Evolutionary conservation across 2,888 invertebrate species (phyloP).

Genomic region (Drymonia ruficornis): DNA sequence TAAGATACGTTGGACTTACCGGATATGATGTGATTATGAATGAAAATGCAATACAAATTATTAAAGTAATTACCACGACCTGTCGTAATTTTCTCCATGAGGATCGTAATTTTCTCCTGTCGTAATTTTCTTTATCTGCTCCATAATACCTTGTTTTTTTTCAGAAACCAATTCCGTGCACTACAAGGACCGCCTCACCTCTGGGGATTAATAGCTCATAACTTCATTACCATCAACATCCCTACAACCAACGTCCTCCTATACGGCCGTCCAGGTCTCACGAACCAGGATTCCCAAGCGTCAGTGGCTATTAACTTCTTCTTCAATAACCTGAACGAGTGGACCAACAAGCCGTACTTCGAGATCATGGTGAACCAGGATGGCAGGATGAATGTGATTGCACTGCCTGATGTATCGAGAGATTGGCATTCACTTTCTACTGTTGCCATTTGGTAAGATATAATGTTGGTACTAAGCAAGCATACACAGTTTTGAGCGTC

Average conservation of each 20-base stretch:
- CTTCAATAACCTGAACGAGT: conserved; percentile 56
- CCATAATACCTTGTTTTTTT: conserved; percentile 21
- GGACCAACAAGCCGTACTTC: conserved; percentile 62
- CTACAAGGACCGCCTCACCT: conserved; percentile 57
- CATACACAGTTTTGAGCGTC: too few species aligned
- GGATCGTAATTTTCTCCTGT: too few species aligned
- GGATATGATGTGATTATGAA: background rate
- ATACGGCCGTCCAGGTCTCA: conserved; percentile 50
- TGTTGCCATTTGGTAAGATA: conserved; percentile 72
- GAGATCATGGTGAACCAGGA: conserved; percentile 62
- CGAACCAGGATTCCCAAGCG: conserved; percentile 54
- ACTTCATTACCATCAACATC: conserved; percentile 54
- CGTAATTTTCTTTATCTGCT: too few species aligned
- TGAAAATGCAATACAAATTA: background rate
- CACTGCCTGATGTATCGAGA: conserved; percentile 62
- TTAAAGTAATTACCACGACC: too few species aligned
- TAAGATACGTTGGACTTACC: background rate
- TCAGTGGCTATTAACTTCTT: conserved; percentile 60
- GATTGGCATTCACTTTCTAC: conserved; percentile 70
- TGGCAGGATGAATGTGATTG: conserved; percentile 59
- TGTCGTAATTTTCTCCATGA: too few species aligned
- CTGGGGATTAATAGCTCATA: conserved; percentile 73
- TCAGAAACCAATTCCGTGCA: conserved; percentile 55
- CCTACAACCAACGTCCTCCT: conserved; percentile 56
- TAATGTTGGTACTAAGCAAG: background rate